Evolutionary conservation across 2,888 invertebrate genomes (phyloP), one percentile per base, ranked within the genome.

Genomic region (Laothoe populi): DNA sequence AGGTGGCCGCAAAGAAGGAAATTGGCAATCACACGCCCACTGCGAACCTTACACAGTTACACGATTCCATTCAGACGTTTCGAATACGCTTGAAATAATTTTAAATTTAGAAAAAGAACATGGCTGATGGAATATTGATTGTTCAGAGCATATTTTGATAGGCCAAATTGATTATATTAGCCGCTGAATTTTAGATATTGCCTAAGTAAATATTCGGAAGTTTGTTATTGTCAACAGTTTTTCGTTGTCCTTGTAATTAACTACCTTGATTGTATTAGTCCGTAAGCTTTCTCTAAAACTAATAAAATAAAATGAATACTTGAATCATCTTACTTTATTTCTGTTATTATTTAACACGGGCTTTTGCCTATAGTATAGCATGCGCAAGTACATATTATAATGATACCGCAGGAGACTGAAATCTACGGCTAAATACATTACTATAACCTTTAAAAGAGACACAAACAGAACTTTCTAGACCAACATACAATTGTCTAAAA

Each of bases 21-120:
- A 77, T 77, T 70, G 76, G 69, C 75, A 76, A 76, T 75, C 76
- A 75, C 71, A 76, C 71, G 75, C 67, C 70, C 67, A 64, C 67
- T 71, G 71, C 67, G 70, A 70, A 62, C 68, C 63, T 40, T 21
- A 46, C 57, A 16, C 57, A 16, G 38, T 61, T 44, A 42, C n/a
- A 44, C 31, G 31, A 26, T 45, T 31, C 45, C 31, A 53, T 35
- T 31, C 53, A 53, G 53, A 53, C 35, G 31, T 16, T 53, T 26
- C n/a, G 35, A 53, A 35, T 24, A 26, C 24, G 49, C 26, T 49
- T 49, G 26, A n/a, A 49, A 49, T 53, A 53, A 53, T 53, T 53
- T 5, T 21, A 11, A 10, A 31, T 53, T n/a, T 35, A 16, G 49
- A 31, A 31, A 19, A 35, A 35, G 19, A 31, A 31, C 16, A 31